Evolutionary conservation across 2,888 invertebrate genomes (phyloP).

Genomic region (Volucella bombylans): DNA sequence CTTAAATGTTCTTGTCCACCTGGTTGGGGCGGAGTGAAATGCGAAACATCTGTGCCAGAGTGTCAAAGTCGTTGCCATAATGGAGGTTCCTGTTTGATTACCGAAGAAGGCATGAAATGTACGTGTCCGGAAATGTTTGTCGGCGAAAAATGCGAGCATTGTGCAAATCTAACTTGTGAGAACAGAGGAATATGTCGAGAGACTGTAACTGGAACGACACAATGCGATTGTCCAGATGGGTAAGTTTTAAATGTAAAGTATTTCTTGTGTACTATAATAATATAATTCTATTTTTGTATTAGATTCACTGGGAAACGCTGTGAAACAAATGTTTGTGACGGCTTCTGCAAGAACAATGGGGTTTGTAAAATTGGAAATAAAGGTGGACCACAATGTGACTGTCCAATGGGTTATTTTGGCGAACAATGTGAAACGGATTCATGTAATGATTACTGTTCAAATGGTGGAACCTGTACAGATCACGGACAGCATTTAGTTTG

Average conservation of each 20-base stretch:
- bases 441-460: constrained; percentile 84
- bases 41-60: constrained; percentile 85
- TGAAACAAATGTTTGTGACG: constrained; percentile 84
- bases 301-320: constrained; percentile 84
- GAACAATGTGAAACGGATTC: constrained; percentile 84
- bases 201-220: constrained; percentile 80
- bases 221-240: constrained; percentile 85
- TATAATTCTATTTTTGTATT: neutral
- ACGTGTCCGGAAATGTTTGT: constrained; percentile 84
- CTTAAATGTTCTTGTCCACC: constrained; percentile 85
- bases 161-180: constrained; percentile 84
- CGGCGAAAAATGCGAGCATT: constrained; percentile 85
- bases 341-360: constrained; percentile 85
- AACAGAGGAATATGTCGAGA: constrained; percentile 85
- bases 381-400: constrained; percentile 81
- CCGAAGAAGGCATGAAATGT: constrained; percentile 82
- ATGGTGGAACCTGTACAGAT: constrained; percentile 83
- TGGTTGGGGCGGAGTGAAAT: constrained; percentile 86
- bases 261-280: neutral
- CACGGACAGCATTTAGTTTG: constrained; percentile 78
- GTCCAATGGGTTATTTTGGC: constrained; percentile 80
- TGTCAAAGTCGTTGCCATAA: constrained; percentile 85
- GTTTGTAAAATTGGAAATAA: constrained; percentile 80
- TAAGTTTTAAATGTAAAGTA: constrained; percentile 76
- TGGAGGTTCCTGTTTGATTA: constrained; percentile 84